These are phyloP conservation scores for Apodemus sylvaticus DNA, from an alignment of 2,113 vertebrate species.

Conservation along the genomic window DNA sequence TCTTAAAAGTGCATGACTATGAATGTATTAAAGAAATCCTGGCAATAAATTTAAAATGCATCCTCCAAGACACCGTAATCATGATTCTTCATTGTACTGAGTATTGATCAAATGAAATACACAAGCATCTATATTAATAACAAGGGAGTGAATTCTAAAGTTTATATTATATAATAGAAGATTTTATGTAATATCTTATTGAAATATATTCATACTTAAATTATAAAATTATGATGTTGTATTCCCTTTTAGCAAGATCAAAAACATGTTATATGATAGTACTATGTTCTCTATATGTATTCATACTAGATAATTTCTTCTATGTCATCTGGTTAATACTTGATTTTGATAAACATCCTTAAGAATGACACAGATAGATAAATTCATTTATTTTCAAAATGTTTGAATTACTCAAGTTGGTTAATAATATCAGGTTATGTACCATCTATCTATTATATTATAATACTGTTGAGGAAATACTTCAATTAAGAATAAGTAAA, in stretches of 20 bases:
- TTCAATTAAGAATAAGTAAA: neutral
- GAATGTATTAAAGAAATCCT: neutral
- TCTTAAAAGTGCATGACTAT: neutral
- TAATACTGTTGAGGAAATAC: neutral
- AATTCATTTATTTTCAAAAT: neutral
- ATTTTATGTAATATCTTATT: neutral
- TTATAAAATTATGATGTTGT: neutral
- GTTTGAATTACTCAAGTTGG: neutral
- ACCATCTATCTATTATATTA: neutral
- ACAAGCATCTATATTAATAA: neutral
- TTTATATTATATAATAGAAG: neutral
- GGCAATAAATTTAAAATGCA: neutral
- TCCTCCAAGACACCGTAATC: neutral
- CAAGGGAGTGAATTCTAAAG: neutral
- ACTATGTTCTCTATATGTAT: neutral
- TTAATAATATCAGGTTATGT: neutral
- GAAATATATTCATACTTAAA: neutral
- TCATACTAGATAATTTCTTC: neutral
- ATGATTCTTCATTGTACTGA: neutral
- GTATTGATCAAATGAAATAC: neutral
- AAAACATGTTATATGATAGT: neutral
- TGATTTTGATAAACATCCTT: neutral
- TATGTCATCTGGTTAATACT: neutral
- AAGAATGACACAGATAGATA: neutral
- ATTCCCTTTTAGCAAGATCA: neutral